A percentile compares a stretch with the other conserved stretches of the same genome.
These are phyloP conservation scores for human DNA, from an alignment of 2,113 vertebrate genomes.

Conservation along the genomic window DNA sequence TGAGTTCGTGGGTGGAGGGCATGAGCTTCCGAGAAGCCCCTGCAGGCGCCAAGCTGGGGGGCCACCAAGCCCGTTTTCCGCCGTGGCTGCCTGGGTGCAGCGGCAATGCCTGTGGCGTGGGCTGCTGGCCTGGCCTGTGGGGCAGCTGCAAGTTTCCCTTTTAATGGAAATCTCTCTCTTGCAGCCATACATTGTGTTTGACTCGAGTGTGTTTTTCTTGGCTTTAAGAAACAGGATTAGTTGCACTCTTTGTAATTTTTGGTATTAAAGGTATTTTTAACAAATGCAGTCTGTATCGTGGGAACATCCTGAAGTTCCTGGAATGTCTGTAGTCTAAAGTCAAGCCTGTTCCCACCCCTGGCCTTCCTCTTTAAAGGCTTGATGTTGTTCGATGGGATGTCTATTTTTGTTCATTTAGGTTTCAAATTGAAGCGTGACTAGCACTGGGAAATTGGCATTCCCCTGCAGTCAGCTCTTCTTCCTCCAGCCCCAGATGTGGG, in stretches of 20 bases:
- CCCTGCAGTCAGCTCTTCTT: background rate
- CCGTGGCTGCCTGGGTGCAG: background rate
- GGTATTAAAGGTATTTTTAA: slow-evolving; percentile 84
- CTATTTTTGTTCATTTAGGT: slow-evolving; percentile 65
- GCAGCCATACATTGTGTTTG: slow-evolving; percentile 4
- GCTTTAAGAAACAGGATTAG: slow-evolving; percentile 66
- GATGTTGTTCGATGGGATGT: background rate
- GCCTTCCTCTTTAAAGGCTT: background rate
- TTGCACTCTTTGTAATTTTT: slow-evolving; percentile 78
- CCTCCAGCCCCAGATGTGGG: background rate
- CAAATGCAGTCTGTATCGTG: slow-evolving; percentile 67
- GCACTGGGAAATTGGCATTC: background rate
- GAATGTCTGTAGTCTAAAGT: slow-evolving; percentile 49
- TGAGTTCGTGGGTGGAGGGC: background rate
- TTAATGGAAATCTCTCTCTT: background rate
- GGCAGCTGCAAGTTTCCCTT: background rate
- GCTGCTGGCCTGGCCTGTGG: accelerated
- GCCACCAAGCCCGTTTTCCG: background rate
- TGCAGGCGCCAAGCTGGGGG: background rate
- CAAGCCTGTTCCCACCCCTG: slow-evolving; percentile 53
- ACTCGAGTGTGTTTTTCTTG: slow-evolving; percentile 72
- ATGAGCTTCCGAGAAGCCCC: background rate
- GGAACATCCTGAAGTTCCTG: slow-evolving; percentile 73
- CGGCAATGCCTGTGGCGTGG: background rate
- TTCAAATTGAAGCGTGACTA: background rate